These are phyloP conservation scores for Rhaphigaster nebulosa DNA, from an alignment of 2,888 invertebrate species.

Conservation along the genomic window DNA sequence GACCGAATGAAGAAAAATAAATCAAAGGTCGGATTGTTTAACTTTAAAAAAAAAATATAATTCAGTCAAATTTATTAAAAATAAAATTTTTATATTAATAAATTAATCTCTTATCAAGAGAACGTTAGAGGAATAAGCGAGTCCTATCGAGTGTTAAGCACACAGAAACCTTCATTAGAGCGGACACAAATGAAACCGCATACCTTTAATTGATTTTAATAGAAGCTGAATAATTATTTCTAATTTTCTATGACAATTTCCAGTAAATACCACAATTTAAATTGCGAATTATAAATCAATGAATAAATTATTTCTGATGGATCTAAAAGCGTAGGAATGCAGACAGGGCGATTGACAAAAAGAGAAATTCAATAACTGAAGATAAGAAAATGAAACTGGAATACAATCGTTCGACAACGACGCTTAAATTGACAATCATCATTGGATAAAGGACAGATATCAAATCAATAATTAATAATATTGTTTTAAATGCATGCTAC, in stretches of 20 bases:
- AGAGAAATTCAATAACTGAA: not conserved
- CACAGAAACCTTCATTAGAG: not conserved
- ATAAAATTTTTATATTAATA: not conserved
- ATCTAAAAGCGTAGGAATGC: not conserved
- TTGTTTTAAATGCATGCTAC: not conserved
- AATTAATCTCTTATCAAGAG: constrained; percentile 23
- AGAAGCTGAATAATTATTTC: not conserved
- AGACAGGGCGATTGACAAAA: not conserved
- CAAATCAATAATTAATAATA: not conserved
- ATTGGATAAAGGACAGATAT: not conserved
- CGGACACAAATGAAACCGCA: not conserved
- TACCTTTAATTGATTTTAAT: not conserved
- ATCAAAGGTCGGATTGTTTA: too few species aligned
- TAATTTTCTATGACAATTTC: not conserved
- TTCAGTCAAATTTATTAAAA: not conserved
- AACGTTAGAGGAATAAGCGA: not conserved
- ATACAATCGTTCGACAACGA: not conserved
- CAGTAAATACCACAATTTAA: not conserved
- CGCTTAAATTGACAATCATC: not conserved
- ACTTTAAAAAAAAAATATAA: too few species aligned
- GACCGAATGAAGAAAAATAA: too few species aligned
- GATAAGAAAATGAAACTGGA: constrained; percentile 8
- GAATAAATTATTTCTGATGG: not conserved
- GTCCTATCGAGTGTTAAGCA: not conserved
- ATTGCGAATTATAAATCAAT: not conserved